A percentile compares a stretch with the other conserved stretches of the same genome.
Conservation (phyloP, 2,888 invertebrate genomes). For the Octodonta nipae region DNA sequence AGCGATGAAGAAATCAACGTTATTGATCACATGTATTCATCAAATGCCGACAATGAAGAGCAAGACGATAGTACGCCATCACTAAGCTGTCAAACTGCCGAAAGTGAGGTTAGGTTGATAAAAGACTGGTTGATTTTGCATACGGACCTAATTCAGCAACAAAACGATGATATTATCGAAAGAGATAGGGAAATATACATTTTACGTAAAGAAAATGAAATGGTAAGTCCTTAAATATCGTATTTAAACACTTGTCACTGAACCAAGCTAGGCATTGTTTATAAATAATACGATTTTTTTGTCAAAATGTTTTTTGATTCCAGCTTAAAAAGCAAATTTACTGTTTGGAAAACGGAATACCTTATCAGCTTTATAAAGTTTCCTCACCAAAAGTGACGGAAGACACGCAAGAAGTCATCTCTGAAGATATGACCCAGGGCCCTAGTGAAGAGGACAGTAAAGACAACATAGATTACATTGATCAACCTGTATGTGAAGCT, state of each 20-base stretch:
- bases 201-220: conserved; percentile 64
- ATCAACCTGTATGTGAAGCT: conserved; percentile 13
- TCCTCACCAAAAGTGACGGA: conserved; percentile 12
- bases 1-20: conserved; percentile 8
- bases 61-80: conserved; percentile 5
- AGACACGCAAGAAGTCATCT: conserved; percentile 9
- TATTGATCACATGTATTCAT: conserved; percentile 14
- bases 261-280: too few relatives aligned
- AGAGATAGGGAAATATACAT: conserved; percentile 65
- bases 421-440: conserved; percentile 33
- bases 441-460: conserved; percentile 28
- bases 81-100: conserved; percentile 28
- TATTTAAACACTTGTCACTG: too few relatives aligned
- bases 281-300: too few relatives aligned
- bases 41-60: neutral
- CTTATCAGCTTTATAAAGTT: conserved; percentile 17
- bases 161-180: conserved; percentile 67
- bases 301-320: conserved; percentile 12
- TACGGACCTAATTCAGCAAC: conserved; percentile 79
- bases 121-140: conserved; percentile 72
- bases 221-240: conserved; percentile 50
- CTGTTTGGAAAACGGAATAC: conserved; percentile 51
- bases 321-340: conserved; percentile 42
- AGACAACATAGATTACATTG: conserved; percentile 17
- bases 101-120: conserved; percentile 51